Percentiles rank a stretch among this genome's conserved stretches.
Evolutionary conservation across 1,140 invertebrate genomes (phyloP).

Genomic region (Aricia agestis): DNA sequence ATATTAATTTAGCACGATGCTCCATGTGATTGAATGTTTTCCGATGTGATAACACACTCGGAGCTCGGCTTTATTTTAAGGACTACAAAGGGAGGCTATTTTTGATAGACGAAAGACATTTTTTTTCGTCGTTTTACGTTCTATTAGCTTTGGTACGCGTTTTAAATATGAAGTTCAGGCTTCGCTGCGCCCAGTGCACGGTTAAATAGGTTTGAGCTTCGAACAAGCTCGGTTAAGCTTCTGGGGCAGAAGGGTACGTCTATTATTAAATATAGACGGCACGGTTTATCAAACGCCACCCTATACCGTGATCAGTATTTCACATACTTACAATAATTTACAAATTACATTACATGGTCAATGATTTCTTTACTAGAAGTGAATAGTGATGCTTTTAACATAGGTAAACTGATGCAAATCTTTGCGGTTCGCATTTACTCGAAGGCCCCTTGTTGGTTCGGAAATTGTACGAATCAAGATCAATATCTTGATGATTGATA

Average conservation of each 20-base stretch:
- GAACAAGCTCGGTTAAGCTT: slow-evolving; percentile 64
- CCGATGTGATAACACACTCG: neutral
- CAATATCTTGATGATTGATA: too few relatives aligned
- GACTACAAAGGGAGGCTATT: neutral
- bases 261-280: slow-evolving; percentile 66
- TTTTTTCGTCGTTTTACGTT: slow-evolving; percentile 15
- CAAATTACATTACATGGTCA: neutral
- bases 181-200: slow-evolving; percentile 55
- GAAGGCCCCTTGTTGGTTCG: too few relatives aligned
- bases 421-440: too few relatives aligned
- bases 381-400: too few relatives aligned
- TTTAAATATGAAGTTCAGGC: slow-evolving; percentile 36
- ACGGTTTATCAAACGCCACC: slow-evolving; percentile 53
- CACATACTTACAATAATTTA: neutral
- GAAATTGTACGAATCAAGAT: too few relatives aligned
- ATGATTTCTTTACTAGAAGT: neutral
- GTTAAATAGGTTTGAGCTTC: slow-evolving; percentile 54
- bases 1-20: neutral
- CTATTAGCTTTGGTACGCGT: slow-evolving; percentile 19
- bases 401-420: too few relatives aligned
- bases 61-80: neutral
- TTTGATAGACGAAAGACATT: neutral
- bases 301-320: slow-evolving; percentile 19
- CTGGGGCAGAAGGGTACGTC: slow-evolving; percentile 58
- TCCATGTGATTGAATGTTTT: neutral